Conservation (phyloP, 2,888 invertebrate genomes). For the Melanargia galathea region DNA sequence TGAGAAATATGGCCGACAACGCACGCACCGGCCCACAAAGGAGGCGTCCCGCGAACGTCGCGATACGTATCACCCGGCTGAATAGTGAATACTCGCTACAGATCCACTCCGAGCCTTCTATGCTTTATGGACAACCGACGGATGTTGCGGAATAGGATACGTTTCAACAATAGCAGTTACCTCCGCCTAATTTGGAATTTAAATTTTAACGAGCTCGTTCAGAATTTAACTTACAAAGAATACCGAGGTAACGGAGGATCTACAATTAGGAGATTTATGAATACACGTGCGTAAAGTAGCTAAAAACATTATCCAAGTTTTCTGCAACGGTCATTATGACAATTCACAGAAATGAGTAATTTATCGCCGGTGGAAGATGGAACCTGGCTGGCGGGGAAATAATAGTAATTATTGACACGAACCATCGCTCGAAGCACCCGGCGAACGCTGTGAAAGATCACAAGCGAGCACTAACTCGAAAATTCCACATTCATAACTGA, state of each 20-base stretch:
- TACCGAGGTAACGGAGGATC: conserved; percentile 22
- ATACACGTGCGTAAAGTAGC: conserved; percentile 48
- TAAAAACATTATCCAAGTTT: conserved; percentile 56
- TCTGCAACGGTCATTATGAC: conserved; percentile 69
- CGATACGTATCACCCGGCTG: conserved; percentile 73
- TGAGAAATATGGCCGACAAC: conserved; percentile 79
- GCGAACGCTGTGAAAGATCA: conserved; percentile 65
- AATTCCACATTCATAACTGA: conserved; percentile 76
- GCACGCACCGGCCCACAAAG: conserved; percentile 71
- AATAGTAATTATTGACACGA: conserved; percentile 81
- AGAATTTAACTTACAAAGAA: background rate
- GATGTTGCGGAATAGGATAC: conserved; percentile 12
- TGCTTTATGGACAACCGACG: conserved; percentile 18
- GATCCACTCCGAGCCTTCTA: conserved; percentile 56
- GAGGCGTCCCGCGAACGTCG: conserved; percentile 70
- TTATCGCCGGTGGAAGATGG: conserved; percentile 69
- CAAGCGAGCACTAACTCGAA: conserved; percentile 74
- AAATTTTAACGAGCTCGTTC: conserved; percentile 9
- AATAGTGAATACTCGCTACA: conserved; percentile 69
- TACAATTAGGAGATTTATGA: conserved; percentile 29
- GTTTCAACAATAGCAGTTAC: conserved; percentile 16
- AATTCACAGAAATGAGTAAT: conserved; percentile 74
- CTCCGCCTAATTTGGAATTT: conserved; percentile 14
- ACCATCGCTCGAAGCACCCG: conserved; percentile 58
- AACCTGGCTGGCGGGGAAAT: conserved; percentile 65